A percentile compares a stretch with the other conserved stretches of the same genome.
These are phyloP conservation scores for Anoplius nigerrimus DNA, from an alignment of 2,888 invertebrate genomes.

Conservation along the genomic window DNA sequence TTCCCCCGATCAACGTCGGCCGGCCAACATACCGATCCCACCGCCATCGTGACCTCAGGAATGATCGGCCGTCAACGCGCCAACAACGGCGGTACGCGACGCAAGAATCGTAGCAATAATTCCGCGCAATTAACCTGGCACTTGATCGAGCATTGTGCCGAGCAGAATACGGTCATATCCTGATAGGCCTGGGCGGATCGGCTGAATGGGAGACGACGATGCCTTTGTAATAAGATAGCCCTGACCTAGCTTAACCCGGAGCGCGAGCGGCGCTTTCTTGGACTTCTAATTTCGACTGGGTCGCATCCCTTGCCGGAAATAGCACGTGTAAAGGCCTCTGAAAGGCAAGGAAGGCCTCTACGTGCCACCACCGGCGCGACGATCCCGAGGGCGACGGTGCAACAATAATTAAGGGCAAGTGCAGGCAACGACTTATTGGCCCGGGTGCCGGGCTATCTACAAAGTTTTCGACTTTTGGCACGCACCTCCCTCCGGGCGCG, in stretches of 20 bases:
- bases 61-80: too few relatives aligned
- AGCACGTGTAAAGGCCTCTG: slow-evolving; percentile 32
- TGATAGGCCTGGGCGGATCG: not conserved
- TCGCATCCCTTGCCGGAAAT: slow-evolving; percentile 51
- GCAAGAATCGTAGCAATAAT: not conserved
- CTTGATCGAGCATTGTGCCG: slow-evolving; percentile 3
- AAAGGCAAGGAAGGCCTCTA: slow-evolving; percentile 13
- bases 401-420: slow-evolving; percentile 50
- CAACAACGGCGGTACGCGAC: too few relatives aligned
- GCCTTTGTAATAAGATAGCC: slow-evolving; percentile 34
- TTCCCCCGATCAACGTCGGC: too few relatives aligned
- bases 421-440: slow-evolving; percentile 16
- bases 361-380: not conserved
- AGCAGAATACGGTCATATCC: not conserved
- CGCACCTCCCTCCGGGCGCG: slow-evolving; percentile 36
- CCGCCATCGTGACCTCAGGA: too few relatives aligned
- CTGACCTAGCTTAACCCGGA: slow-evolving; percentile 52
- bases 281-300: slow-evolving; percentile 50
- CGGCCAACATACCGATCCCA: too few relatives aligned
- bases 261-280: slow-evolving; percentile 23
- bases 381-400: slow-evolving; percentile 28
- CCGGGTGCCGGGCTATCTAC: slow-evolving; percentile 10
- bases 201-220: not conserved
- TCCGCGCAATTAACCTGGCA: not conserved
- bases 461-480: slow-evolving; percentile 51